These are phyloP conservation scores for Drosophila eohydei DNA, from an alignment of 2,888 invertebrate species.

Conservation along the genomic window DNA sequence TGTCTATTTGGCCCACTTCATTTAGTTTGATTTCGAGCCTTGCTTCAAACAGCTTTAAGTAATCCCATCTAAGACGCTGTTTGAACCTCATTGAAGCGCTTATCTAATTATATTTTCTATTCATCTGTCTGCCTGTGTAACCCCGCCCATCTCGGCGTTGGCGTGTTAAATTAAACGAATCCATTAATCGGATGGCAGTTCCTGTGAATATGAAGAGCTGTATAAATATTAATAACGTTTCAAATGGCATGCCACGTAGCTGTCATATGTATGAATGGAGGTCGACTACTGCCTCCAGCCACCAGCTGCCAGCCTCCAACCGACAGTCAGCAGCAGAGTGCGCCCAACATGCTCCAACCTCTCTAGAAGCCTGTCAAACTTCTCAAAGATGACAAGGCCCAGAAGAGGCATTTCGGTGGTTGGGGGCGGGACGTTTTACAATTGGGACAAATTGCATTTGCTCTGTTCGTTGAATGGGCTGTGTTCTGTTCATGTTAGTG, in stretches of 20 bases:
- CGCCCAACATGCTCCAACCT: constrained; percentile 7
- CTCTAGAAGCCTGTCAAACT: constrained; percentile 63
- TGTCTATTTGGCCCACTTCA: not conserved
- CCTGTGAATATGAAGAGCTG: constrained; percentile 56
- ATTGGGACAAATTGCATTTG: constrained; percentile 83
- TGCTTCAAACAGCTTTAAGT: not conserved
- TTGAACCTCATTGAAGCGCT: constrained; percentile 11
- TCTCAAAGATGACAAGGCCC: constrained; percentile 56
- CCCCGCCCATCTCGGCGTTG: not conserved
- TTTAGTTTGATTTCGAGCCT: not conserved
- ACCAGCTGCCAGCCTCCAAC: not conserved
- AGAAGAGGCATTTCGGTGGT: not conserved
- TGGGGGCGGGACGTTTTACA: constrained; percentile 52
- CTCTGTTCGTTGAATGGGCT: constrained; percentile 57
- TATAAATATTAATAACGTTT: constrained; percentile 77
- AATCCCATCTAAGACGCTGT: not conserved
- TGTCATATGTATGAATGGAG: constrained; percentile 23
- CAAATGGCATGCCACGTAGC: constrained; percentile 57
- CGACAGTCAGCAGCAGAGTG: not conserved
- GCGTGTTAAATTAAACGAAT: constrained; percentile 31
- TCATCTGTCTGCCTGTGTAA: not conserved
- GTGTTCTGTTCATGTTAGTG: constrained; percentile 50
- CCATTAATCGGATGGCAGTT: constrained; percentile 44
- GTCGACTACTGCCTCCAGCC: not conserved
- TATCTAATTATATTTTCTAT: constrained; percentile 10